Base-by-base conservation (phyloP, 2,797 vertebrate species). In the Gastrophryne carolinensis region DNA sequence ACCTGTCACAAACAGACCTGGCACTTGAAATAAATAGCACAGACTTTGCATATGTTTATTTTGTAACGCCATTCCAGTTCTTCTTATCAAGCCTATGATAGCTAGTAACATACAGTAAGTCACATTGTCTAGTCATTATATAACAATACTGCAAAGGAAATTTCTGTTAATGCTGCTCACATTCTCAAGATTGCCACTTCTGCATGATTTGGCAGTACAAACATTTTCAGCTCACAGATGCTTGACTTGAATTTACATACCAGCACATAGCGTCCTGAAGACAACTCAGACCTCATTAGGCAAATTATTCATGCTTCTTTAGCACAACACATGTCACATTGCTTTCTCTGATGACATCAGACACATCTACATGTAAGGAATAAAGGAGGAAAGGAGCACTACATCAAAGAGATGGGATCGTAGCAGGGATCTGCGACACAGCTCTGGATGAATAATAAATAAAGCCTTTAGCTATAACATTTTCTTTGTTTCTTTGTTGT, bases 131-230 rank as follows among this genome's bases (percentile, higher is more conserved):
- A n/a, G n/a, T 62, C 47, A 76, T 49, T 69, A 29, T 27, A 56
- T 47, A 70, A 63, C 47, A 21, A 70, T 21, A 50, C 13, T 53
- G 57, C 23, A 63, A 47, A 63, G 27, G 5, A 76, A 32, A 56
- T 54, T 56, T 76, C 58, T 52, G 12, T 47, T 77, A 54, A 77
- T 56, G 58, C 57, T 35, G 30, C 57, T 77, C 50, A 70, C 58
- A 49, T 77, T 77, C 64, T 77, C 29, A 63, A 49, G 41, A 77
- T 71, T 77, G 49, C 74, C 74, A 70, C 66, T 77, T 77, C 63
- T 70, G 58, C 66, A 64, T 71, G 66, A 71, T 77, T 77, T 70
- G 74, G 74, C 74, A 47, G 37, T 64, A 64, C 21, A 77, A 77
- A 71, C 74, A 77, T 70, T 77, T 70, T 70, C 66, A 56, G 50